These are phyloP conservation scores for Prunella himalayana DNA, from an alignment of 2,113 vertebrate genomes.

Conservation along the genomic window DNA sequence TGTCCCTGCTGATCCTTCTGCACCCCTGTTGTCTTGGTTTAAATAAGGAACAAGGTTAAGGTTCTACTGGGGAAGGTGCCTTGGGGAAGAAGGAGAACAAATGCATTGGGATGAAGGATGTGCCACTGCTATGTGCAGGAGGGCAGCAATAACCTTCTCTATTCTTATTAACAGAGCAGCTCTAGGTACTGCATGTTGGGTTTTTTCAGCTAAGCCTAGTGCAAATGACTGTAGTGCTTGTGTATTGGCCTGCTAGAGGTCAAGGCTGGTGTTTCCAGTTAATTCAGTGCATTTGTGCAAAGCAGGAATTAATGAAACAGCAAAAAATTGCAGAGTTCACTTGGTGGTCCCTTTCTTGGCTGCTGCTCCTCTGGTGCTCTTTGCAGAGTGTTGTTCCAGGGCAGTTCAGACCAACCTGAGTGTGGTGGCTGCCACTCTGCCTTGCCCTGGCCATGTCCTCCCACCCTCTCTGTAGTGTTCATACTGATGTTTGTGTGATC, in stretches of 20 bases:
- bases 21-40: background rate
- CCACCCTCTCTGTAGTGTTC: background rate
- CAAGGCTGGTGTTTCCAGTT: background rate
- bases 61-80: accelerated
- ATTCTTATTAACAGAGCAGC: background rate
- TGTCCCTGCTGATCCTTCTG: background rate
- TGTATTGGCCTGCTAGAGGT: background rate
- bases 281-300: background rate
- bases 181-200: background rate
- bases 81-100: background rate
- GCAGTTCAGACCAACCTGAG: background rate
- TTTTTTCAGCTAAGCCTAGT: background rate
- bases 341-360: background rate
- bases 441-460: background rate
- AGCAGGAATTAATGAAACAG: background rate
- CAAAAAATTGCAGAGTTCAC: background rate
- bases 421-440: background rate
- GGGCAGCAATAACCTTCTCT: background rate
- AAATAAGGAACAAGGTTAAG: background rate
- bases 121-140: background rate
- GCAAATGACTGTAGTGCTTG: background rate
- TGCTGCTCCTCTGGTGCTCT: background rate
- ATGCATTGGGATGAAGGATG: background rate
- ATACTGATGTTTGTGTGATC: background rate
- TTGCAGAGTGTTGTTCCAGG: background rate